These are phyloP conservation scores for Dynastes maya DNA, from an alignment of 2,888 invertebrate genomes.

Conservation along the genomic window DNA sequence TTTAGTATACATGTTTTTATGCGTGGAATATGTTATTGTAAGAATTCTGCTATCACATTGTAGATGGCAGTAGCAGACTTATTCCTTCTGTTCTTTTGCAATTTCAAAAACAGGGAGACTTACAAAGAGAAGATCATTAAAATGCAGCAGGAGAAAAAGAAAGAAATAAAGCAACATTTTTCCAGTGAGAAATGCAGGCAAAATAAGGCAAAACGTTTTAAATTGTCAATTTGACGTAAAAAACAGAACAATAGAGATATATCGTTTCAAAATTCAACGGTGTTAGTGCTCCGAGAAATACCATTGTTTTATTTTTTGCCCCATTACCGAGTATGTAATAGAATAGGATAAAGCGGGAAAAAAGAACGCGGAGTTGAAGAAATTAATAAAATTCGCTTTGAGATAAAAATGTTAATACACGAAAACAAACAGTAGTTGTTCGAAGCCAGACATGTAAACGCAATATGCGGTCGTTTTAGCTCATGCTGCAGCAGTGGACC, in stretches of 20 bases:
- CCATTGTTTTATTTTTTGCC: conserved; percentile 22
- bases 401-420: not conserved
- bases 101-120: not conserved
- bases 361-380: not conserved
- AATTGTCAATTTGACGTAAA: conserved; percentile 40
- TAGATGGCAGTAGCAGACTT: no score
- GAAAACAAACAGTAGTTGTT: not conserved
- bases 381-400: conserved; percentile 13
- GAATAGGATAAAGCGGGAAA: not conserved
- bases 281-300: conserved; percentile 4
- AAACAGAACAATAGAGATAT: conserved; percentile 40
- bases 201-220: conserved; percentile 19
- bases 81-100: not conserved
- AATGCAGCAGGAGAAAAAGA: not conserved
- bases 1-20: not conserved
- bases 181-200: conserved; percentile 21
- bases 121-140: not conserved
- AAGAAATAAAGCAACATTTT: conserved; percentile 20
- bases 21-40: not conserved
- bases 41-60: not conserved
- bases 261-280: conserved; percentile 35
- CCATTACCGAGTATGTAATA: not conserved
- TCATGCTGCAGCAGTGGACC: conserved; percentile 9
- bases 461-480: conserved; percentile 7
- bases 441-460: not conserved